Evolutionary conservation across 1,140 invertebrate species (phyloP).

Genomic region (Nymphalis io): DNA sequence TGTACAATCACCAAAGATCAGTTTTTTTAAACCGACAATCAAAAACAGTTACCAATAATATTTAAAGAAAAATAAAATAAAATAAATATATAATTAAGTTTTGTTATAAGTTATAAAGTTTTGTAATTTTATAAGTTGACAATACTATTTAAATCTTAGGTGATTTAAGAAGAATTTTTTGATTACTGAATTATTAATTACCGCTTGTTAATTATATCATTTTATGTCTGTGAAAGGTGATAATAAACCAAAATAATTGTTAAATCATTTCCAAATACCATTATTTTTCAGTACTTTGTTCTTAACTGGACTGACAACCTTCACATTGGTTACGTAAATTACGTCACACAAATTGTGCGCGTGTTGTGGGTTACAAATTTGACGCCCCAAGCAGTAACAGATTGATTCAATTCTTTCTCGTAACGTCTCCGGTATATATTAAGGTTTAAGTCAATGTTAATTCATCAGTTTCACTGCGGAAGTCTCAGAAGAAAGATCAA

Average conservation of each 20-base stretch:
- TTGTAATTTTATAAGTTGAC: too few relatives aligned
- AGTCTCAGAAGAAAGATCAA: conserved; percentile 73
- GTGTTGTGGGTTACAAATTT: conserved; percentile 64
- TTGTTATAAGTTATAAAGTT: too few relatives aligned
- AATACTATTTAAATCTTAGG: too few relatives aligned
- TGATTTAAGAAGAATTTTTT: too few relatives aligned
- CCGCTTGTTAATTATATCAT: neutral
- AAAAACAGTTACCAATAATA: too few relatives aligned
- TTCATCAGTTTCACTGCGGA: conserved; percentile 76
- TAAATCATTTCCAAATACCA: neutral
- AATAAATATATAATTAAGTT: too few relatives aligned
- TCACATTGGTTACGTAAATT: conserved; percentile 79
- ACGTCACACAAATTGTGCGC: conserved; percentile 64
- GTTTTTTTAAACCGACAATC: too few relatives aligned
- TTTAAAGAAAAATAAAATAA: too few relatives aligned
- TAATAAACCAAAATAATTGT: neutral
- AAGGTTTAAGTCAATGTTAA: conserved; percentile 73
- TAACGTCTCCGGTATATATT: conserved; percentile 80
- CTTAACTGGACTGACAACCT: conserved; percentile 51
- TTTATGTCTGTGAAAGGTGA: neutral
- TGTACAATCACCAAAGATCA: too few relatives aligned
- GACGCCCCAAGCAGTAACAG: conserved; percentile 67
- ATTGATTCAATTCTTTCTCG: conserved; percentile 78
- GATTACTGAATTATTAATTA: too few relatives aligned
- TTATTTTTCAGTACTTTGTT: conserved; percentile 28